A percentile compares a stretch with the other conserved stretches of the same genome.
Evolutionary conservation across 2,113 vertebrate species (phyloP).

Genomic region (Mungos mungo): DNA sequence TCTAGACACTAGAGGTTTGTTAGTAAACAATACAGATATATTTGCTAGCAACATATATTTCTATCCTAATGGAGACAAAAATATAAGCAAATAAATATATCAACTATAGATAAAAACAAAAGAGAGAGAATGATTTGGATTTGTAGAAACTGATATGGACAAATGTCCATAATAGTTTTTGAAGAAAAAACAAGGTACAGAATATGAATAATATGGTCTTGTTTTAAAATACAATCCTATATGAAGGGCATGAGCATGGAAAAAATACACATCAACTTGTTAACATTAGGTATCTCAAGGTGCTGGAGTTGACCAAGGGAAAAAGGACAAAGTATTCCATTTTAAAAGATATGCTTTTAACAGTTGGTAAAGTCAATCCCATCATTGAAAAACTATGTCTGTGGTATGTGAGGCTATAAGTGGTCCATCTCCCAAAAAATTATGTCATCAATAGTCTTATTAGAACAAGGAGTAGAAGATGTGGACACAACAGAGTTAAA

Average conservation of each 20-base stretch:
- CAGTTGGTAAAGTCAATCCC: not conserved
- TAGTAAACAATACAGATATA: not conserved
- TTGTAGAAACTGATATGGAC: not conserved
- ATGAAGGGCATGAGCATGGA: not conserved
- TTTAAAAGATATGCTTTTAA: not conserved
- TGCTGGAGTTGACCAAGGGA: not conserved
- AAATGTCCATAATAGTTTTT: not conserved
- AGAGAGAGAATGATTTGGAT: not conserved
- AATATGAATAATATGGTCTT: not conserved
- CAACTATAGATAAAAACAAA: not conserved
- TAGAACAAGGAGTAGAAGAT: not conserved
- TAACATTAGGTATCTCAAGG: not conserved
- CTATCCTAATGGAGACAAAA: constrained; percentile 15
- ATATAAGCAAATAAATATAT: not conserved
- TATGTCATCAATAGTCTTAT: not conserved
- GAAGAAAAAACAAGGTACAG: not conserved
- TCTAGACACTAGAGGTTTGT: not conserved
- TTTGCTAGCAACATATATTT: not conserved
- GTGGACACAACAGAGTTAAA: not conserved
- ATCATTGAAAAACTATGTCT: not conserved
- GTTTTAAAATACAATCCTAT: constrained; percentile 6
- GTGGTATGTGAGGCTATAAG: not conserved
- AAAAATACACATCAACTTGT: not conserved
- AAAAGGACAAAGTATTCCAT: not conserved
- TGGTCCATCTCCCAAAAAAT: not conserved